These are phyloP conservation scores for Carassius carassius DNA, from an alignment of 2,113 vertebrate species.

Conservation along the genomic window DNA sequence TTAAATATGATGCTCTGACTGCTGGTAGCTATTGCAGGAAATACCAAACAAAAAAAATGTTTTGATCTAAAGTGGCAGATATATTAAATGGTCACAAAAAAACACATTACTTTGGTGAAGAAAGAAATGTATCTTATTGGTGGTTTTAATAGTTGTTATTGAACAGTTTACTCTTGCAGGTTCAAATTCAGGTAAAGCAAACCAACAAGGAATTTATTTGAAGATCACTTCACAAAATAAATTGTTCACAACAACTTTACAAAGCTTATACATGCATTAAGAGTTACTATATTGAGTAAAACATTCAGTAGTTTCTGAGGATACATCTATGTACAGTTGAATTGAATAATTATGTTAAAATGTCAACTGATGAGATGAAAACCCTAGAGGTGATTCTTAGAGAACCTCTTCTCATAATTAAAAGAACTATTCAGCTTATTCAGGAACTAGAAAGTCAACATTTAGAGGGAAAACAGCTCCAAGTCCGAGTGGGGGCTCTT, in stretches of 20 bases:
- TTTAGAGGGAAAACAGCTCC: background rate
- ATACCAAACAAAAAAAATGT: too few relatives aligned
- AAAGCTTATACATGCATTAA: background rate
- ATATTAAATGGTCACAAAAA: too few relatives aligned
- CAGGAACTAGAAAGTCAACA: background rate
- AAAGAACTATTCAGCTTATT: background rate
- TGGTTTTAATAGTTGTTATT: too few relatives aligned
- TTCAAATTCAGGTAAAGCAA: background rate
- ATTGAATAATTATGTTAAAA: background rate
- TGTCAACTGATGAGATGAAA: background rate
- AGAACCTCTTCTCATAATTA: background rate
- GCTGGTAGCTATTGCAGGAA: too few relatives aligned
- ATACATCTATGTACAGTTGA: background rate
- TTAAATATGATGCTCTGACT: too few relatives aligned
- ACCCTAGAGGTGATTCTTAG: background rate
- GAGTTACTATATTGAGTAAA: background rate
- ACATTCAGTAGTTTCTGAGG: background rate
- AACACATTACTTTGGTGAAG: too few relatives aligned
- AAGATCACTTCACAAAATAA: background rate
- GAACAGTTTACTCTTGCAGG: background rate
- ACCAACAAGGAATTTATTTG: background rate
- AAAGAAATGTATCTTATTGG: too few relatives aligned
- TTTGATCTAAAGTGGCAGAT: too few relatives aligned
- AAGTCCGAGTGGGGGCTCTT: background rate
- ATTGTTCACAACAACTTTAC: background rate